A percentile compares a stretch with the other conserved stretches of the same genome.
Evolutionary conservation across 2,888 invertebrate genomes (phyloP).

Genomic region (Epinotia ramella): DNA sequence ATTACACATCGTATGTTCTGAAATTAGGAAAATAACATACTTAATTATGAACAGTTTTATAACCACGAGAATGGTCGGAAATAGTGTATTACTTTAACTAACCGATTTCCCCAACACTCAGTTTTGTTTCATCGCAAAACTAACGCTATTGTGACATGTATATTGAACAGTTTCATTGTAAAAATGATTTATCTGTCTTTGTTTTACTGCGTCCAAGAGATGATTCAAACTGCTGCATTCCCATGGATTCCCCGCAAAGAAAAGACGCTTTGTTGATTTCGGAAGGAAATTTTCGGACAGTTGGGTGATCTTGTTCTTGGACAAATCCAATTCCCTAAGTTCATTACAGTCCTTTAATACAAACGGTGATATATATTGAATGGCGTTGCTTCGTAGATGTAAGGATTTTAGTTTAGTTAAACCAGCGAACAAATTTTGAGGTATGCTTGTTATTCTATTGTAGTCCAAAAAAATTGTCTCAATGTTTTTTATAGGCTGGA

Average conservation of each 20-base stretch:
- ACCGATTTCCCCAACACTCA: not conserved
- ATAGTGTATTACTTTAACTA: not conserved
- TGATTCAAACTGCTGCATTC: not conserved
- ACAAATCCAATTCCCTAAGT: not conserved
- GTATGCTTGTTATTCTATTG: conserved; percentile 4
- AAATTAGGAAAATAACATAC: too few relatives aligned
- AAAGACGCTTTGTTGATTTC: not conserved
- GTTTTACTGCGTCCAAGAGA: not conserved
- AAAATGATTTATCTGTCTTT: not conserved
- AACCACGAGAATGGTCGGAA: not conserved
- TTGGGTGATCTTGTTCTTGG: not conserved
- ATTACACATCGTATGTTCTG: too few relatives aligned
- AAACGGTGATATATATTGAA: not conserved
- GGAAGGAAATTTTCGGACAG: not conserved
- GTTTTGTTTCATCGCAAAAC: not conserved
- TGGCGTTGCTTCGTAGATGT: not conserved
- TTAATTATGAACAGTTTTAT: too few relatives aligned
- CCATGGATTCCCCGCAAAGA: not conserved
- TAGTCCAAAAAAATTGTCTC: not conserved
- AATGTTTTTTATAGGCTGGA: not conserved
- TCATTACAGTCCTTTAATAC: not conserved
- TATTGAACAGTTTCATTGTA: not conserved
- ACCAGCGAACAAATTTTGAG: not conserved
- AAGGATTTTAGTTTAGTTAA: conserved; percentile 2
- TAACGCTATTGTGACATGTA: not conserved